These are phyloP conservation scores for Pyrgus malvae DNA, from an alignment of 2,888 invertebrate genomes.

Conservation along the genomic window DNA sequence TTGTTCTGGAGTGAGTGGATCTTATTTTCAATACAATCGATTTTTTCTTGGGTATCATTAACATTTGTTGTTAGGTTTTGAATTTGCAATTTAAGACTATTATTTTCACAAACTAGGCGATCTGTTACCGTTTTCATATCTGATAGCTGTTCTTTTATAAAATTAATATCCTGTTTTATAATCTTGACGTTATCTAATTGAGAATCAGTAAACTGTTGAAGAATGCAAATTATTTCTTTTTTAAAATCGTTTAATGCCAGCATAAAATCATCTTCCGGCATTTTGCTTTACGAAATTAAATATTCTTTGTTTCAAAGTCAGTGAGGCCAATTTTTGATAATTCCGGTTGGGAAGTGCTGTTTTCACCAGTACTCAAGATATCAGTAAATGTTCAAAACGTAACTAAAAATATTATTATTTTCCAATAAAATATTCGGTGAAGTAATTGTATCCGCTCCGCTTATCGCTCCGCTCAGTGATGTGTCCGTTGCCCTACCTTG, in stretches of 20 bases:
- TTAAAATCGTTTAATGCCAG: neutral
- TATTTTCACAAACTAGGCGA: neutral
- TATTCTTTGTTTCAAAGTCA: neutral
- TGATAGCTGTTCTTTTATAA: slow-evolving; percentile 7
- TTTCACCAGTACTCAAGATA: neutral
- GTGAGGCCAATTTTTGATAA: slow-evolving; percentile 1
- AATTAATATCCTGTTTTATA: slow-evolving; percentile 9
- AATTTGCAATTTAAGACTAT: neutral
- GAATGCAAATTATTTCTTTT: slow-evolving; percentile 5
- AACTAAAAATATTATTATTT: neutral
- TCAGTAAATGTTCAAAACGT: neutral
- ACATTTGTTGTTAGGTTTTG: neutral
- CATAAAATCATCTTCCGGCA: neutral
- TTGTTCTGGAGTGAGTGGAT: neutral
- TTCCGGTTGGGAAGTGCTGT: slow-evolving; percentile 6
- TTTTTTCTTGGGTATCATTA: neutral
- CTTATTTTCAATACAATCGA: neutral
- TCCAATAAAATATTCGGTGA: neutral
- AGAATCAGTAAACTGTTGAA: neutral
- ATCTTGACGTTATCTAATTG: neutral
- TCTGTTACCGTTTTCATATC: neutral
- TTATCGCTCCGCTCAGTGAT: neutral
- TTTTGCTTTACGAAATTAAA: neutral
- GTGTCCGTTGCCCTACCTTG: neutral
- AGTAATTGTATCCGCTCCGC: neutral